A percentile compares a stretch with the other conserved stretches of the same genome.
These are phyloP conservation scores for Thaumetopoea pityocampa DNA, from an alignment of 1,140 invertebrate genomes.

Conservation along the genomic window DNA sequence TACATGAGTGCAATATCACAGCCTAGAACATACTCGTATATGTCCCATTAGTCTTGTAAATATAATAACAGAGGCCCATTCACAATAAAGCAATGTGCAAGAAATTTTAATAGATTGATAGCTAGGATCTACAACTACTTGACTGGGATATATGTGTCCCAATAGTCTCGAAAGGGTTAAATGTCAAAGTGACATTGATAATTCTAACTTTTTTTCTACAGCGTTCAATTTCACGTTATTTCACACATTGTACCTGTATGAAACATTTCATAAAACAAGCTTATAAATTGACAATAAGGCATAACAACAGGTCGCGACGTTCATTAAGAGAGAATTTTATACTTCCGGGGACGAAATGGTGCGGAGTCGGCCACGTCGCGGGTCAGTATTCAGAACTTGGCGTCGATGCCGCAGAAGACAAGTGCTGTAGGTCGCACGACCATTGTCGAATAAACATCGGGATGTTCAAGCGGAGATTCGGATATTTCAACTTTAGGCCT, in stretches of 20 bases:
- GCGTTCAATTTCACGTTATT: not conserved
- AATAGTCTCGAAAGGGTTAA: too few species aligned
- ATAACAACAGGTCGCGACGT: slow-evolving; percentile 59
- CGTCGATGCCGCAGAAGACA: slow-evolving; percentile 80
- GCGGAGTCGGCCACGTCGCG: slow-evolving; percentile 83
- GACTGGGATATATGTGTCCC: too few species aligned
- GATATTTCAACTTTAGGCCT: slow-evolving; percentile 87
- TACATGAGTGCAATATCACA: too few species aligned
- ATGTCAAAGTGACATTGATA: too few species aligned
- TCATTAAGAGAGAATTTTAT: slow-evolving; percentile 78
- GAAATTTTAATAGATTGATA: too few species aligned
- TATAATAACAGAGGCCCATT: too few species aligned
- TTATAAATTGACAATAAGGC: slow-evolving; percentile 8
- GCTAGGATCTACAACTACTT: too few species aligned
- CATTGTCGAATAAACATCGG: slow-evolving; percentile 82
- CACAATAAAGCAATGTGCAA: too few species aligned
- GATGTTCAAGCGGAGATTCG: slow-evolving; percentile 81
- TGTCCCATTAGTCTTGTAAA: too few species aligned
- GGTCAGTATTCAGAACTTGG: slow-evolving; percentile 83
- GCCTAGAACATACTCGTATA: too few species aligned
- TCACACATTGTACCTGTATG: not conserved
- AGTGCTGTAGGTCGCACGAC: slow-evolving; percentile 90
- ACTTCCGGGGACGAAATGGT: slow-evolving; percentile 89
- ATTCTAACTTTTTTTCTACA: not conserved
- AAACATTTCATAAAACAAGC: not conserved